Evolutionary conservation across 2,888 invertebrate genomes (phyloP), one percentile per base, ranked within the genome.

Genomic region (Euproctis similis): DNA sequence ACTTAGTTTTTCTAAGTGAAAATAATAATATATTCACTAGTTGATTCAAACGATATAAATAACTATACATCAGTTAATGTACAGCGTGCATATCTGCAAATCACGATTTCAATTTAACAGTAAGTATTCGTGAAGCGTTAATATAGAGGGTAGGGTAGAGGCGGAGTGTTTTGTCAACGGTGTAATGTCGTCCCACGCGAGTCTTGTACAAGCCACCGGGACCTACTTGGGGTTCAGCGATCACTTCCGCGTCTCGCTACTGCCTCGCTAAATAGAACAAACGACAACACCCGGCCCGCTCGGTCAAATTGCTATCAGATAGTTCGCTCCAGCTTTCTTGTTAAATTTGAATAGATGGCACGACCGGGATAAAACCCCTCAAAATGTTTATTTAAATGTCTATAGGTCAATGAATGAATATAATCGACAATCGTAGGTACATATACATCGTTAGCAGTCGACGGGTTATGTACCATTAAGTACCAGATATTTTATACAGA

Each of bases 151-250:
- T n/a, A n/a, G 44, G 43, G 44, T 42, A 52, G 50, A 52, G 48
- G 42, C 52, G 46, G n/a, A 50, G 52, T 54, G 57, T 67, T 63
- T 65, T 62, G 65, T 67, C 61, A 65, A 59, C 54, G 63, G 51
- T 60, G 54, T 46, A 62, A 58, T 62, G 46, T 37, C 71, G 48
- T 55, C 80, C 80, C 74, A 78, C 77, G 75, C 77, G 57, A 51
- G 30, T 31, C 28, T 38, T 36, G 46, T 59, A 71, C 76, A 74
- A 56, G 72, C 64, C 61, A 51, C 63, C 43, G 59, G 54, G 42
- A 45, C 46, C 50, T 45, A 48, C 50, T 54, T 41, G 48, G n/a
- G 47, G 25, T 36, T 52, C 46, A 35, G 39, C 46, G 52, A 50
- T 46, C 47, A 61, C 59, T 71, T 69, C 70, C 68, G 66, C 46